Conservation (phyloP, 35 echinoderm and acorn worm species). For the Stichopus chloronotus region DNA sequence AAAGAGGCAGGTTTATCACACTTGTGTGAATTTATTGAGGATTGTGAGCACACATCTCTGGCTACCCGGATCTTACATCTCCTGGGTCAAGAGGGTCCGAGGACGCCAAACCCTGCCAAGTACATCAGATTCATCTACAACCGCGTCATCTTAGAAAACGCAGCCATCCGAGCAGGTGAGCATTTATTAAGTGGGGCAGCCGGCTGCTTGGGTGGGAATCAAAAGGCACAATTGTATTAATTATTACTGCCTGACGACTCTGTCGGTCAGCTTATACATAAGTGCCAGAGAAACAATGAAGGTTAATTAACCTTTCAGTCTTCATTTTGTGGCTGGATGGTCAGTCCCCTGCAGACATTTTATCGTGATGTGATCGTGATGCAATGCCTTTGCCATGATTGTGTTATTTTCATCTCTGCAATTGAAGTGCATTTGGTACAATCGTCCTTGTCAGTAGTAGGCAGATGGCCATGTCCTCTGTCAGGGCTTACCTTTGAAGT, state of each 20-base stretch:
- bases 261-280: slow-evolving; percentile 3
- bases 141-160: slow-evolving; percentile 96
- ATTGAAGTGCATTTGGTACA: too few relatives aligned
- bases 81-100: slow-evolving; percentile 91
- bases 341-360: slow-evolving; percentile 38
- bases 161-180: slow-evolving; percentile 95
- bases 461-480: too few relatives aligned
- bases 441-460: background rate
- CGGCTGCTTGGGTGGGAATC: background rate
- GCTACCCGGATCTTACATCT: slow-evolving; percentile 96
- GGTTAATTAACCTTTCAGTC: slow-evolving; percentile 32
- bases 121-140: slow-evolving; percentile 99
- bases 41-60: slow-evolving; percentile 95
- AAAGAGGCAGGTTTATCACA: slow-evolving; percentile 95
- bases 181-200: background rate
- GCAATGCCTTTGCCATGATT: too few relatives aligned
- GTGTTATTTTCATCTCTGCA: too few relatives aligned
- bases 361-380: background rate
- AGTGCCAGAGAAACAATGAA: slow-evolving; percentile 12
- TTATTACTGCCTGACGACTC: background rate
- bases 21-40: slow-evolving; percentile 99
- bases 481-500: background rate
- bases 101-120: slow-evolving; percentile 89
- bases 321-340: slow-evolving; percentile 13
- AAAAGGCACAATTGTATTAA: background rate